These are phyloP conservation scores for Orientallactaga bullata DNA, from an alignment of 2,113 vertebrate species.

Conservation along the genomic window DNA sequence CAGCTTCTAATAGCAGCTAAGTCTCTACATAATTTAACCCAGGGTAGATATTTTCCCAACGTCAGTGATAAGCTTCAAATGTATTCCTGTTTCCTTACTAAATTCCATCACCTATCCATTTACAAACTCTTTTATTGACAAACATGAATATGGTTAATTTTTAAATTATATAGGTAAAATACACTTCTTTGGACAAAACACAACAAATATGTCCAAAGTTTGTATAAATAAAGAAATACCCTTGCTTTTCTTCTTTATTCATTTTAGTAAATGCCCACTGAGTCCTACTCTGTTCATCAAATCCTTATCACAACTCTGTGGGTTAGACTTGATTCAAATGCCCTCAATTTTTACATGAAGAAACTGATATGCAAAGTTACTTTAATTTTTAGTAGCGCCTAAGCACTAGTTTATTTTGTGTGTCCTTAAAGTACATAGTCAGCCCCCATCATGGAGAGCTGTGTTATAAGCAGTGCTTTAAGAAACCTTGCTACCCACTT, in stretches of 20 bases:
- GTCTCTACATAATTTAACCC: neutral
- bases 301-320: neutral
- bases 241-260: neutral
- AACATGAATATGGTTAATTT: neutral
- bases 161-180: slow-evolving; percentile 34
- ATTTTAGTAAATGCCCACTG: neutral
- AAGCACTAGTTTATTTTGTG: neutral
- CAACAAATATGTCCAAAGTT: neutral
- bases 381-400: neutral
- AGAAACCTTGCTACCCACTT: neutral
- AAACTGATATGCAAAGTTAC: neutral
- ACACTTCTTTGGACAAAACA: neutral
- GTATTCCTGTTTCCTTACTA: neutral
- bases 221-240: neutral
- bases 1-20: neutral
- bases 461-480: neutral
- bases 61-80: neutral
- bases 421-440: neutral
- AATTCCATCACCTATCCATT: neutral
- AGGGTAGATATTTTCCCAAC: neutral
- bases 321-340: neutral
- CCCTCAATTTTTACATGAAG: neutral
- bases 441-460: neutral
- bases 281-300: neutral
- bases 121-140: neutral